A percentile compares a stretch with the other conserved stretches of the same genome.
Evolutionary conservation across 1,140 invertebrate species (phyloP).

Genomic region (honey bee (Apis mellifera)): Amel_HAv3.1 CM009938.2:11588001-11588500

Average conservation of each 20-base stretch:
- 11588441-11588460: not conserved
- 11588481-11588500: not conserved
- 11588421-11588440: not conserved
- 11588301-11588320: constrained; percentile 28
- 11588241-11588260: constrained; percentile 46
- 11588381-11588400: not conserved
- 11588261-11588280: constrained; percentile 46
- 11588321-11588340: constrained; percentile 34
- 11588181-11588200: constrained; percentile 49
- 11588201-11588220: constrained; percentile 49
- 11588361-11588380: constrained; percentile 39
- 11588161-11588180: constrained; percentile 16
- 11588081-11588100: too few relatives aligned
- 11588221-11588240: constrained; percentile 50
- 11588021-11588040: too few relatives aligned
- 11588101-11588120: not conserved
- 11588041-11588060: too few relatives aligned
- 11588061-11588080: too few relatives aligned
- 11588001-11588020: too few relatives aligned
- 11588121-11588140: not conserved
- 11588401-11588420: not conserved
- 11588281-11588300: constrained; percentile 49
- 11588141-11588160: not conserved
- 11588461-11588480: not conserved
- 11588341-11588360: constrained; percentile 48